Conservation (phyloP, 2,113 vertebrate genomes). For the Pituophis catenifer region DNA sequence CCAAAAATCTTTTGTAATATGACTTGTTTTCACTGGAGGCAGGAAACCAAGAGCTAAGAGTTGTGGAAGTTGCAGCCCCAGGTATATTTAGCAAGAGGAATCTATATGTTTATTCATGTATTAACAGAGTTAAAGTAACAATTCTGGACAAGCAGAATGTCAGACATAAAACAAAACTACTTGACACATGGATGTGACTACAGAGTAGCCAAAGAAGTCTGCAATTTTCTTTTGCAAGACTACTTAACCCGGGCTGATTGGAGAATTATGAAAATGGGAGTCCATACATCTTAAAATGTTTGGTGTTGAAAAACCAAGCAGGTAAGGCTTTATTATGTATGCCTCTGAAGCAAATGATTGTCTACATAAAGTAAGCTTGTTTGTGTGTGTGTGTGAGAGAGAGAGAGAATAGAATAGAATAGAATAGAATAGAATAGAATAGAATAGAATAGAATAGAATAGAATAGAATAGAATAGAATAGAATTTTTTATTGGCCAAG, state of each 20-base stretch:
- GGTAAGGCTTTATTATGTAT: background rate
- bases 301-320: background rate
- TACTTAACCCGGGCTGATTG: background rate
- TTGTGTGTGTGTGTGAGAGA: too few relatives aligned
- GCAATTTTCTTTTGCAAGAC: background rate
- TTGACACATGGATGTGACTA: background rate
- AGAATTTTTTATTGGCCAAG: too few relatives aligned
- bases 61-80: conserved; percentile 29
- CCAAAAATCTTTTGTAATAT: conserved; percentile 49
- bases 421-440: too few relatives aligned
- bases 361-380: background rate
- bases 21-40: conserved; percentile 50
- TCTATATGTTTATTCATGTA: too few relatives aligned
- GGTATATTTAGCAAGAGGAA: conserved; percentile 10
- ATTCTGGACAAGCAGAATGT: background rate
- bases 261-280: background rate
- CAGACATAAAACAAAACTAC: background rate
- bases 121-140: background rate
- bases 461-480: too few relatives aligned
- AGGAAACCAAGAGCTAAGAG: conserved; percentile 54
- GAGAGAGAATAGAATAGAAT: too few relatives aligned
- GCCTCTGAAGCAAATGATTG: background rate
- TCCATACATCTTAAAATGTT: background rate
- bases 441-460: too few relatives aligned
- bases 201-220: background rate